Base-by-base conservation (phyloP, 1,140 invertebrate genomes). In the Drosophila eugracilis region DNA sequence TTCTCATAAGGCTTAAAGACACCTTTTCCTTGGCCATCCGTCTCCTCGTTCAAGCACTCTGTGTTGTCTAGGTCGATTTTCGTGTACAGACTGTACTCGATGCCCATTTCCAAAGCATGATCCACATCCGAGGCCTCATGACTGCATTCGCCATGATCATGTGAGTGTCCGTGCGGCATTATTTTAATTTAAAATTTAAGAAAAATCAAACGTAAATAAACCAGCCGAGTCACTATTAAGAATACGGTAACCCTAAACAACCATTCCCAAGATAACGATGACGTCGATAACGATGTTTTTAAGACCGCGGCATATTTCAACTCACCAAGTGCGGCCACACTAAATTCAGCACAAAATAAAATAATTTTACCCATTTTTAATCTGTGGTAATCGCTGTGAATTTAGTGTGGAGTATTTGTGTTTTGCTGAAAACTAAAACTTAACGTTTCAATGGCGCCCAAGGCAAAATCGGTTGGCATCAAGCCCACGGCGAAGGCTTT, bases 1-100 rank as follows among this genome's bases (percentile, higher is more conserved):
- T 97, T 94, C 83, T 98, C 97, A 96, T 97, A 99, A 0, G 97
- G 93, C 92, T 98, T 99, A 80, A 99, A 99, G 7, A 99, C 95
- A 28, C 92, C 93, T 92, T 95, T 96, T 41, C 97, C 98, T 26
- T 96, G 96, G 32, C 95, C 96, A 89, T 99, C 97, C 28, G 93
- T 91, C 21, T 92, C 92, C 93, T 99, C 98, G 92, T 99, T 99
- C 1, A 99, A 92, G 92, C 97, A 99, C 90, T 98, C 94, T 2
- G 98, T 92, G 91, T 97, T 97, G n/a, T 95, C 94, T 70, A 94
- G 94, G 92, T 99, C 96, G 78, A 99, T 98, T 94, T 97, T 98
- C 73, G 94, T 92, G 91, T 95, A 98, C 42, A 99, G 93, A 93
- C 95, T 98, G 78, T 98, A 99, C 69, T 96, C 94, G 41, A 97